Conservation (phyloP, 2,113 vertebrate species). For the Collichthys lucidus region DNA sequence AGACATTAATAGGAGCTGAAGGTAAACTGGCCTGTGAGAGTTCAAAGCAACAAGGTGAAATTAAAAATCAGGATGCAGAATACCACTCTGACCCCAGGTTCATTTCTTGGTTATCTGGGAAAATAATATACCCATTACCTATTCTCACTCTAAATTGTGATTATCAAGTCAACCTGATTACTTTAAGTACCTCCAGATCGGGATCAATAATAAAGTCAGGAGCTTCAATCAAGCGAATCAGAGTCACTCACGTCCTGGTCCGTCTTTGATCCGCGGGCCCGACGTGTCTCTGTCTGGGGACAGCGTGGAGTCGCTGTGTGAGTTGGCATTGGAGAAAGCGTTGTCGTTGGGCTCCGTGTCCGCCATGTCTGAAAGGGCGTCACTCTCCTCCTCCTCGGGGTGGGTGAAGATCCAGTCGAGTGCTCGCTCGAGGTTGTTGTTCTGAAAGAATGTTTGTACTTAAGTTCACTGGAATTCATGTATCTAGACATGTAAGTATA, state of each 20-base stretch:
- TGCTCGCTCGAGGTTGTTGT: slow-evolving; percentile 94
- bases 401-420: slow-evolving; percentile 98
- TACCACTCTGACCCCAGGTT: neutral
- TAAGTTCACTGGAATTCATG: neutral
- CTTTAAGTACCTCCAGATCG: neutral
- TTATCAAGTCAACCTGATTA: neutral
- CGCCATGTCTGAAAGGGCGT: slow-evolving; percentile 83
- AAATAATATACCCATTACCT: neutral
- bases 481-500: neutral
- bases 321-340: slow-evolving; percentile 86
- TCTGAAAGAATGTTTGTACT: slow-evolving; percentile 79
- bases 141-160: neutral
- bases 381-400: slow-evolving; percentile 90
- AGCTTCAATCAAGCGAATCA: neutral
- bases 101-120: neutral
- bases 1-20: slow-evolving; percentile 9
- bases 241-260: slow-evolving; percentile 93
- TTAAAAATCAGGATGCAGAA: neutral
- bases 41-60: neutral
- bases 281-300: slow-evolving; percentile 87
- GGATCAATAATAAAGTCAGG: neutral
- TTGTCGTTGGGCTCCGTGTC: slow-evolving; percentile 90
- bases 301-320: slow-evolving; percentile 89
- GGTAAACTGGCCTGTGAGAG: neutral
- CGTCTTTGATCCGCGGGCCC: slow-evolving; percentile 93